These are phyloP conservation scores for Thymelicus acteon DNA, from an alignment of 2,888 invertebrate species.

Conservation along the genomic window DNA sequence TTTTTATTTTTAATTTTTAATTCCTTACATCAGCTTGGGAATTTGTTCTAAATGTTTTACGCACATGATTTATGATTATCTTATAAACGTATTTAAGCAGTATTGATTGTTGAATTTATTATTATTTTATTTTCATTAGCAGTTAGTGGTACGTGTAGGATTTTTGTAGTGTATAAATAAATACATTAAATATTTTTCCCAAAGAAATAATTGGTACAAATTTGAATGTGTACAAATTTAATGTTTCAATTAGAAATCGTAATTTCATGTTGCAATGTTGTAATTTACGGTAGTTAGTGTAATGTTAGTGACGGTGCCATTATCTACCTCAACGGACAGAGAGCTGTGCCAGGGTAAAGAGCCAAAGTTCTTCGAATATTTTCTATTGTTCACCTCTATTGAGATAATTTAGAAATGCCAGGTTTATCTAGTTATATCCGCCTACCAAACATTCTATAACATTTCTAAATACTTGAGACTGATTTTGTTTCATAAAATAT, in stretches of 20 bases:
- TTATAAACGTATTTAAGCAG: slow-evolving; percentile 65
- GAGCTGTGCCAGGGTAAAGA: slow-evolving; percentile 74
- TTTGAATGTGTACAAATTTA: slow-evolving; percentile 80
- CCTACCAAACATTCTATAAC: slow-evolving; percentile 50
- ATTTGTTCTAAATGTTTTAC: slow-evolving; percentile 70
- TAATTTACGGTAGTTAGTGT: slow-evolving; percentile 73
- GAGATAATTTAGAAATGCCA: slow-evolving; percentile 57
- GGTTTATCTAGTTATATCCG: slow-evolving; percentile 41
- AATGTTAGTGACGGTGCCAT: slow-evolving; percentile 71
- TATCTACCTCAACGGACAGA: slow-evolving; percentile 77
- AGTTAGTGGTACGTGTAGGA: slow-evolving; percentile 68
- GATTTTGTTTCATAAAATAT: slow-evolving; percentile 49
- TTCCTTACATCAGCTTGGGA: slow-evolving; percentile 58
- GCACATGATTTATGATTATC: slow-evolving; percentile 67
- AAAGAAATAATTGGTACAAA: slow-evolving; percentile 85
- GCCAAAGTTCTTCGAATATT: slow-evolving; percentile 78
- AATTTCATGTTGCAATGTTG: slow-evolving; percentile 80
- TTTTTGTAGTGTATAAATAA: slow-evolving; percentile 61
- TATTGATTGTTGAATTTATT: slow-evolving; percentile 80
- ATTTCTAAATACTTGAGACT: slow-evolving; percentile 66
- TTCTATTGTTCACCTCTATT: slow-evolving; percentile 65
- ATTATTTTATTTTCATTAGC: slow-evolving; percentile 77
- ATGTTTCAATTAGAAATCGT: slow-evolving; percentile 69
- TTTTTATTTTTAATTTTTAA: slow-evolving; percentile 70
- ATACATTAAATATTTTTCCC: slow-evolving; percentile 72